A percentile compares a stretch with the other conserved stretches of the same genome.
Evolutionary conservation across 2,888 invertebrate species (phyloP).

Genomic region (Sussaba pulchella): DNA sequence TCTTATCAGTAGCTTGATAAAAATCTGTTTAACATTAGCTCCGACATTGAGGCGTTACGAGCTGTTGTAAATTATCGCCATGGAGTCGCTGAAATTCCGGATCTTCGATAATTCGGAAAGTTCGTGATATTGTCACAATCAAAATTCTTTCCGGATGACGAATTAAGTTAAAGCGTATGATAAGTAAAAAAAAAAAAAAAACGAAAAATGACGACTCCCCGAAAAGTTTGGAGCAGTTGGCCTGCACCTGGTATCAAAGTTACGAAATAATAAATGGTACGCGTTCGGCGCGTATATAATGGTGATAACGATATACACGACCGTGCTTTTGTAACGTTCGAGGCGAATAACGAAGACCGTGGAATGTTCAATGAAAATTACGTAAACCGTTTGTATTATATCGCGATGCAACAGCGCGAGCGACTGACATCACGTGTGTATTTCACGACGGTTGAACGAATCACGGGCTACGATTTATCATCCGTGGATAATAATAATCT

Average conservation of each 20-base stretch:
- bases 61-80: too few species aligned
- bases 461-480: constrained; percentile 5
- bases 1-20: not conserved
- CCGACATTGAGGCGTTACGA: too few species aligned
- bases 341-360: not conserved
- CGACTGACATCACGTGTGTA: not conserved
- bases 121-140: too few species aligned
- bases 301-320: too few species aligned
- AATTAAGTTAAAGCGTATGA: not conserved
- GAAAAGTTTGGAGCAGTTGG: too few species aligned
- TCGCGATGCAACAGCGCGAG: not conserved
- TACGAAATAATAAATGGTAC: too few species aligned
- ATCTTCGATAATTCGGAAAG: constrained; percentile 1
- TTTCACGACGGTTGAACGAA: constrained; percentile 17
- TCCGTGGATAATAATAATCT: not conserved
- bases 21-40: too few species aligned
- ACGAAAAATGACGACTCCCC: too few species aligned
- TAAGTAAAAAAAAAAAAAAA: constrained; percentile 1
- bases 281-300: too few species aligned
- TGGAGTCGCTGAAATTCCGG: not conserved
- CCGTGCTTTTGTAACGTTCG: constrained; percentile 19
- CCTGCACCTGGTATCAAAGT: too few species aligned
- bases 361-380: constrained; percentile 39
- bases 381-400: constrained; percentile 33
- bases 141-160: too few species aligned